Conservation (phyloP, 2,888 invertebrate genomes). For the Folsomia manolachei region DNA sequence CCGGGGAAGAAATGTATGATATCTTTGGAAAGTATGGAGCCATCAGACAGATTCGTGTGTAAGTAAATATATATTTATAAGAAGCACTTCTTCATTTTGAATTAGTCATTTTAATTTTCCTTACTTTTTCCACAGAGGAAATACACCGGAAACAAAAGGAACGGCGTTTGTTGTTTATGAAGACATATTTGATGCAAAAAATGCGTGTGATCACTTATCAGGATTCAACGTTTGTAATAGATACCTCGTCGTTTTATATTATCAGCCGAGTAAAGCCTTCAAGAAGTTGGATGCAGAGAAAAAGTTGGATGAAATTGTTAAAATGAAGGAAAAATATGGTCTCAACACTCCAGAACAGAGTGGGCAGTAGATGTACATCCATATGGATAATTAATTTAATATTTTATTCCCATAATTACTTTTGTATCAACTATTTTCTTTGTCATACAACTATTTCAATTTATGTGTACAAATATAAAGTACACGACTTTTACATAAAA, state of each 20-base stretch:
- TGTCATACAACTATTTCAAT: no score
- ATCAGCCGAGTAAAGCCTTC: conserved; percentile 93
- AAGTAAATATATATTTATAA: conserved; percentile 18
- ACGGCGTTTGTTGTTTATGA: conserved; percentile 99
- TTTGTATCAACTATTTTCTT: no score
- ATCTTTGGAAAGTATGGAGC: conserved; percentile 99
- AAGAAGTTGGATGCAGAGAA: conserved; percentile 93
- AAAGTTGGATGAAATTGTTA: conserved; percentile 92
- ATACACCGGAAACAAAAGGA: conserved; percentile 95
- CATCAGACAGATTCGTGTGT: conserved; percentile 88
- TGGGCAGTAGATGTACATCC: no score
- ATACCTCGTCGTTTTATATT: conserved; percentile 97
- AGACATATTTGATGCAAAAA: conserved; percentile 99
- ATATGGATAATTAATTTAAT: no score
- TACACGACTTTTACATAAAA: no score
- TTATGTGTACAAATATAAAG: no score
- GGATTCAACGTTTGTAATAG: conserved; percentile 99
- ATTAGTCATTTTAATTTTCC: conserved; percentile 7
- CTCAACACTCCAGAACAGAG: conserved; percentile 56
- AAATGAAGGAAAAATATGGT: conserved; percentile 92
- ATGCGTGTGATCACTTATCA: conserved; percentile 97
- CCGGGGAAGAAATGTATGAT: conserved; percentile 99
- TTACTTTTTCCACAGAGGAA: conserved; percentile 75
- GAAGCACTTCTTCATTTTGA: not conserved
- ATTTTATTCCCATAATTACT: no score